Base-by-base conservation (phyloP, 2,113 vertebrate species). In the Corythaeola cristata region DNA sequence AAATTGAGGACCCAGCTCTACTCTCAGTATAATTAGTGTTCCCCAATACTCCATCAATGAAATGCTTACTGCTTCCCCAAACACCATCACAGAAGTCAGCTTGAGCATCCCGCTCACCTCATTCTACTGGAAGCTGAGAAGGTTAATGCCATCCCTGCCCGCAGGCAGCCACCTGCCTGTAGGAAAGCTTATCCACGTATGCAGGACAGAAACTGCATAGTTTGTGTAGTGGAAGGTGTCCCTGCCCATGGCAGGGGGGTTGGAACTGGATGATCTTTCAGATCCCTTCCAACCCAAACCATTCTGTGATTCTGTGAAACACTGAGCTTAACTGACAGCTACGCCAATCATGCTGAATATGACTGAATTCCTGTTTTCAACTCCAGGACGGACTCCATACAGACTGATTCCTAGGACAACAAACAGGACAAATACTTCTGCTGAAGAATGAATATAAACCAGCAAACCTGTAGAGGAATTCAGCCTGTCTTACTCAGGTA, bases 291-390 rank as follows among this genome's bases (percentile, higher is more conserved):
- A 44, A 44, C 12, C 41, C 41, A 44, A 44, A 44, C 10, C 41
- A 44, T 44, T 44, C 41, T 10, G 13, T 44, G 41, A 44, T 13
- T 44, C 41, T 44, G 13, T 44, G 41, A 44, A 44, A 44, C 41
- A 44, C 41, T 10, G 41, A 44, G 41, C 41, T 44, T 15, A 21
- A 59, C n/a, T 4, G 68, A 59, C 28, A 32, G 39, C 16, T 60
- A 30, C 1, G 1, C 32, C 63, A 28, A 23, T 2, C 26, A 14
- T 45, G 27, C 1, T 18, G 24, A 45, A 8, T 6, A 7, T 1
- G 13, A 49, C 30, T 5, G 4, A 35, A 86, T 28, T 56, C 37
- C 33, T 26, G n/a, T 20, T 32, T 18, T 24, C 21, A 35, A 2
- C 15, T 45, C 47, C 60, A 60, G n/a, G 19, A 82, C 30, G 28